phyloP scores from a whole-genome alignment of 2,113 vertebrate species.

The Malurus melanocephalus region DNA sequence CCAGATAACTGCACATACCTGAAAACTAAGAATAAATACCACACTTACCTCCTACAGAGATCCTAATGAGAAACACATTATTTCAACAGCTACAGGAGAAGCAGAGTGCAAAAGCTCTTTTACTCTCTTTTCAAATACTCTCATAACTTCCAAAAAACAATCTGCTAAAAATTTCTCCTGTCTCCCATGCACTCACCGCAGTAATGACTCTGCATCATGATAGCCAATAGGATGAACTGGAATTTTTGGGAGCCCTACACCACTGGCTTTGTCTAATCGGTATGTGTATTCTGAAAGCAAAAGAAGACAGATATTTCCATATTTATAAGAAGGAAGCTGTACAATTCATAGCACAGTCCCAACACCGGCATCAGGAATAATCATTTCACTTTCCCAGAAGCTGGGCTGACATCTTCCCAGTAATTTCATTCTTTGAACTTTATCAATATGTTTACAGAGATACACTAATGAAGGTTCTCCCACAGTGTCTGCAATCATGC shows the following conservation, averaged over 20 bases:
- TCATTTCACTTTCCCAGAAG: neutral
- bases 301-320: neutral
- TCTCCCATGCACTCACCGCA: slow-evolving; percentile 75
- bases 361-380: neutral
- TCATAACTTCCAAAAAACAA: neutral
- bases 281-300: slow-evolving; percentile 82
- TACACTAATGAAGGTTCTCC: neutral
- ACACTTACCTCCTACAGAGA: neutral
- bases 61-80: neutral
- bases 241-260: slow-evolving; percentile 86
- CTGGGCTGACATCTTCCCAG: neutral
- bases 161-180: neutral
- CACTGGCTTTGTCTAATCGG: slow-evolving; percentile 71
- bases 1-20: neutral
- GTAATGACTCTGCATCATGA: slow-evolving; percentile 79
- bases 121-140: neutral
- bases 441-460: neutral
- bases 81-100: neutral
- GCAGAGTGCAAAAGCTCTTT: neutral
- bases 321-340: neutral
- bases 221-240: slow-evolving; percentile 94
- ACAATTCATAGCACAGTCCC: neutral
- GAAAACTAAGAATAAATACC: rapidly evolving
- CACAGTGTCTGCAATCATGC: neutral
- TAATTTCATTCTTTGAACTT: neutral